phyloP scores from a whole-genome alignment of 2,888 invertebrate species.

The Tiliacea citrago region DNA sequence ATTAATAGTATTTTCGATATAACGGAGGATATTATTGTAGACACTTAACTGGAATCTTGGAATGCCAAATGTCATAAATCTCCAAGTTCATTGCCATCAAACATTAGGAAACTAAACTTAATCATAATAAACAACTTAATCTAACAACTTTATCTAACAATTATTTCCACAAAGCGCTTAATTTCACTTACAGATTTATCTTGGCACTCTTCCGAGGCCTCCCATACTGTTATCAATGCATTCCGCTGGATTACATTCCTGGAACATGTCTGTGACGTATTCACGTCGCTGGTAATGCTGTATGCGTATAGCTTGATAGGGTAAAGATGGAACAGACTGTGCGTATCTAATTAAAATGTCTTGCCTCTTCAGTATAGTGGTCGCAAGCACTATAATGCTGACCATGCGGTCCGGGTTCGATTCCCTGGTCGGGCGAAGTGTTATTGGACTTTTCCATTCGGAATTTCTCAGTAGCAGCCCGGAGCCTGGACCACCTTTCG shows the following conservation, averaged over 20 bases:
- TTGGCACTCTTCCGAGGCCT: slow-evolving; percentile 50
- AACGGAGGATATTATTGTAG: no score
- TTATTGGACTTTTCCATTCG: no score
- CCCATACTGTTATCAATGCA: slow-evolving; percentile 68
- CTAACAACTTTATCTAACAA: slow-evolving; percentile 17
- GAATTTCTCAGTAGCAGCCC: no score
- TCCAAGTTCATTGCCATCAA: slow-evolving; percentile 14
- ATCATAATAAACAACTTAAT: slow-evolving; percentile 28
- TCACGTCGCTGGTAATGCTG: slow-evolving; percentile 1
- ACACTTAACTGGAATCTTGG: not conserved
- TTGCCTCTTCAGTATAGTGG: no score
- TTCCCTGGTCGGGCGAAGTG: no score
- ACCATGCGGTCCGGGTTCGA: no score
- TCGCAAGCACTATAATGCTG: no score
- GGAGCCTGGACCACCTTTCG: no score
- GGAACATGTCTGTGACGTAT: slow-evolving; percentile 38
- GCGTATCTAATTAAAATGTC: not conserved
- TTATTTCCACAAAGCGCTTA: slow-evolving; percentile 33
- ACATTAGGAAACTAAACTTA: not conserved
- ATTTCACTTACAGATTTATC: slow-evolving; percentile 42
- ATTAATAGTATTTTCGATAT: no score
- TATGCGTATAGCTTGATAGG: not conserved
- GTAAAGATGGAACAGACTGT: not conserved
- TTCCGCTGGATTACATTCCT: slow-evolving; percentile 65
- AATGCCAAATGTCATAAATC: not conserved